A percentile compares a stretch with the other conserved stretches of the same genome.
These are phyloP conservation scores for Helicorthomorpha holstii DNA, from an alignment of 1,140 invertebrate genomes.

Conservation along the genomic window DNA sequence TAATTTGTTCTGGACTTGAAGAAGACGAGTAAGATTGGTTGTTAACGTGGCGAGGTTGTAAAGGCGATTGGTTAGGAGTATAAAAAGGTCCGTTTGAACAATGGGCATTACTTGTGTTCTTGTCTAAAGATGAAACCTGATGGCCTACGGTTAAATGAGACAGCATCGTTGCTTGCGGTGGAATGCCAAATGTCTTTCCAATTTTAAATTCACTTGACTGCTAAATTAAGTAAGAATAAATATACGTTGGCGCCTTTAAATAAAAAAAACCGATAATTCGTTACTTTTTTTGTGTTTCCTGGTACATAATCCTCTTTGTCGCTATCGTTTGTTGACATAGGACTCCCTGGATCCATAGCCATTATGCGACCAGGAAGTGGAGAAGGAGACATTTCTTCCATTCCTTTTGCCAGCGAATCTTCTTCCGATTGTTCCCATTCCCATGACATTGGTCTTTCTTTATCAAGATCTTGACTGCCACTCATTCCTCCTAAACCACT, in stretches of 20 bases:
- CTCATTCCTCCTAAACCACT: neutral
- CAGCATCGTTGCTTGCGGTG: no score
- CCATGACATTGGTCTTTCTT: constrained; percentile 70
- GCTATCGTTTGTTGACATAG: constrained; percentile 7
- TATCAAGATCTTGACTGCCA: neutral
- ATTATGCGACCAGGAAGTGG: constrained; percentile 1
- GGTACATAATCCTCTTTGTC: constrained; percentile 4
- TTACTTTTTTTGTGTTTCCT: neutral
- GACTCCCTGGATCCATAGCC: constrained; percentile 6
- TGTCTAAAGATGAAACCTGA: neutral
- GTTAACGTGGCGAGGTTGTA: constrained; percentile 31
- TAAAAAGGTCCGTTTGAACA: constrained; percentile 2
- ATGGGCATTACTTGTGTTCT: neutral
- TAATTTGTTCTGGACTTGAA: constrained; percentile 7
- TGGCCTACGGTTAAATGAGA: no score
- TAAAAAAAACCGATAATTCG: no score
- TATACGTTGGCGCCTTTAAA: no score
- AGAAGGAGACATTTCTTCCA: neutral
- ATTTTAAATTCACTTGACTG: no score
- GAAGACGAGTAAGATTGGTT: constrained; percentile 11
- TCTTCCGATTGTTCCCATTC: constrained; percentile 71
- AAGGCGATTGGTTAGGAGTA: constrained; percentile 49
- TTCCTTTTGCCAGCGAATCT: constrained; percentile 10
- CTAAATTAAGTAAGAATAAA: no score
- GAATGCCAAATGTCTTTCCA: no score